Evolutionary conservation across 2,888 invertebrate species (phyloP), one percentile per base, ranked within the genome.

Genomic region (Osmoderma eremita): DNA sequence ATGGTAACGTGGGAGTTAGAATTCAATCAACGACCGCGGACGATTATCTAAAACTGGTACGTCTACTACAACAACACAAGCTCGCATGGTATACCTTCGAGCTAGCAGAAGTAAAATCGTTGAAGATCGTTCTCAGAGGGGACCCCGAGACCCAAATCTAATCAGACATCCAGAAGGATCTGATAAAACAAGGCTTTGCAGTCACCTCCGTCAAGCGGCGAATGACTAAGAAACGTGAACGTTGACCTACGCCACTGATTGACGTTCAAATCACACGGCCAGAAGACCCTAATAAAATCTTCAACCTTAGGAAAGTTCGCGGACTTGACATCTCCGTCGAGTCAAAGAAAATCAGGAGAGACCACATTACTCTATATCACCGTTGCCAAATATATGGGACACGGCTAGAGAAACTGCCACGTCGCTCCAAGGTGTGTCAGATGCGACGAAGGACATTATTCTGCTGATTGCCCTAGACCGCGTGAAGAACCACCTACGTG

Each of bases 331-430:
- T 61, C n/a, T 13, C 1, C 2, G 62, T 62, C 1, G 62, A 62
- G 12, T 48, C 53, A 0, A 51, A 49, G 12, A 20, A 39, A 0
- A n/a, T 38, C 3, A 13, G 30, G 5, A 38, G 15, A 10, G 2
- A 50, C 1, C 10, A 2, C 3, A 2, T 13, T 2, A 30, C 42
- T 0, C 74, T 75, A 64, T 74, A 73, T 49, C 73, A 74, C 18
- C 67, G 69, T 17, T 75, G 74, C 56, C 74, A 76, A 69, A 61
- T 70, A 13, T 74, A 71, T 72, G 72, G n/a, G 74, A 1, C 75
- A 75, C 63, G 74, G 73, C 1, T 68, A 73, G 6, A 6, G 54
- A 0, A 74, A 74, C 24, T 76, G 76, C 49, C 69, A 62, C 22
- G 72, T 67, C 15, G 65, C 68, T 12, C 69, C 72, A 6, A 69